Conservation (phyloP, 2,797 vertebrate genomes). For the Manis pentadactyla region DNA sequence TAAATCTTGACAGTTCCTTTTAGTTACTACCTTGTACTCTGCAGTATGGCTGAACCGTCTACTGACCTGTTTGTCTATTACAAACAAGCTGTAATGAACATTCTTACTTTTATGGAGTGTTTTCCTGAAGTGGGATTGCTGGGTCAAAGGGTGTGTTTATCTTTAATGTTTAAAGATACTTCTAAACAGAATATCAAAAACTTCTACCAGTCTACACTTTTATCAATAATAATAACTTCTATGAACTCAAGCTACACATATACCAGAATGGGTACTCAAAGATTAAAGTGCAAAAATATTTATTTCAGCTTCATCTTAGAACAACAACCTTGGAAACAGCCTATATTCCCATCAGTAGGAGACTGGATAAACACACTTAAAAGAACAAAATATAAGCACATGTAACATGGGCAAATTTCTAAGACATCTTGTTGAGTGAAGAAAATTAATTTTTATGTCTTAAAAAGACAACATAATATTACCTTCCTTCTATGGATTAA, state of each 20-base stretch:
- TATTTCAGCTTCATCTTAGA: constrained; percentile 18
- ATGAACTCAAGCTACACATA: constrained; percentile 16
- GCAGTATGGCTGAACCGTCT: neutral
- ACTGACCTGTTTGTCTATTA: constrained; percentile 19
- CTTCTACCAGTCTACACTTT: neutral
- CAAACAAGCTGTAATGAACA: neutral
- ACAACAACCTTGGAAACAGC: neutral
- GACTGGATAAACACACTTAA: constrained; percentile 7
- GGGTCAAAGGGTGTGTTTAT: neutral
- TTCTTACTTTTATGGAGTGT: neutral
- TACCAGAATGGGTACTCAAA: constrained; percentile 8
- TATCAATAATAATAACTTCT: neutral
- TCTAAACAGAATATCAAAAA: constrained; percentile 17
- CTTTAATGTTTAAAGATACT: constrained; percentile 39
- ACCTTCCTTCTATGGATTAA: neutral
- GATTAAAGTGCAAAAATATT: neutral
- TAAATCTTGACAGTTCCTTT: constrained; percentile 36
- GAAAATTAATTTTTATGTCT: neutral
- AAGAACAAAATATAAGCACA: neutral
- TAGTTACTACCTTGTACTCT: constrained; percentile 2
- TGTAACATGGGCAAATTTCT: neutral
- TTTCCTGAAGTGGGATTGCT: constrained; percentile 39
- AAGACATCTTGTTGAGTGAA: constrained; percentile 11
- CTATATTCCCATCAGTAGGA: neutral
- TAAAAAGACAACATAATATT: constrained; percentile 4